phyloP scores from a whole-genome alignment of 2,113 vertebrate genomes.

The Sinocyclocheilus anophthalmus region DNA sequence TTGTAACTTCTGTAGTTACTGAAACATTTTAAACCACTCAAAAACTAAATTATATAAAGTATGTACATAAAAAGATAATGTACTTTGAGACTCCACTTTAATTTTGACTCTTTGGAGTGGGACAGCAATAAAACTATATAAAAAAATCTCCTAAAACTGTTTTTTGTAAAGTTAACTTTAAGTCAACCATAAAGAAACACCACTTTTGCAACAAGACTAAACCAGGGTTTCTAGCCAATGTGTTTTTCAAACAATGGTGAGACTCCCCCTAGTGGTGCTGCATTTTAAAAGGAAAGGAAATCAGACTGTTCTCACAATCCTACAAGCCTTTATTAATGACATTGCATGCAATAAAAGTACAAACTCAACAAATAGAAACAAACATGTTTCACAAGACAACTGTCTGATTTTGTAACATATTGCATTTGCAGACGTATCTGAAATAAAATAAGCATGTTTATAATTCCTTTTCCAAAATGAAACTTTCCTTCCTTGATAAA shows the following conservation, averaged over 20 bases:
- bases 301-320: slow-evolving; percentile 39
- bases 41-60: too few relatives aligned
- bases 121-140: neutral
- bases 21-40: too few relatives aligned
- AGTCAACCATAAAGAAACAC: neutral
- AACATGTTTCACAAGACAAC: slow-evolving; percentile 44
- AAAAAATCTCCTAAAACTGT: neutral
- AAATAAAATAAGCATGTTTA: neutral
- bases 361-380: slow-evolving; percentile 38
- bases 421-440: slow-evolving; percentile 1
- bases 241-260: neutral
- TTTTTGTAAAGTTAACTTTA: neutral
- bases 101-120: neutral
- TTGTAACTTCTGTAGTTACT: too few relatives aligned
- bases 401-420: slow-evolving; percentile 43
- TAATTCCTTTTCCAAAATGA: neutral
- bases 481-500: neutral
- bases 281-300: slow-evolving; percentile 14
- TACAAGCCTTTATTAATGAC: slow-evolving; percentile 61
- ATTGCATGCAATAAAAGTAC: slow-evolving; percentile 47
- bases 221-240: neutral
- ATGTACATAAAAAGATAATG: too few relatives aligned
- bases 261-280: slow-evolving; percentile 40
- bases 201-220: neutral
- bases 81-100: too few relatives aligned